Evolutionary conservation across 2,113 vertebrate species (phyloP).

Genomic region (Trogon surrucura): DNA sequence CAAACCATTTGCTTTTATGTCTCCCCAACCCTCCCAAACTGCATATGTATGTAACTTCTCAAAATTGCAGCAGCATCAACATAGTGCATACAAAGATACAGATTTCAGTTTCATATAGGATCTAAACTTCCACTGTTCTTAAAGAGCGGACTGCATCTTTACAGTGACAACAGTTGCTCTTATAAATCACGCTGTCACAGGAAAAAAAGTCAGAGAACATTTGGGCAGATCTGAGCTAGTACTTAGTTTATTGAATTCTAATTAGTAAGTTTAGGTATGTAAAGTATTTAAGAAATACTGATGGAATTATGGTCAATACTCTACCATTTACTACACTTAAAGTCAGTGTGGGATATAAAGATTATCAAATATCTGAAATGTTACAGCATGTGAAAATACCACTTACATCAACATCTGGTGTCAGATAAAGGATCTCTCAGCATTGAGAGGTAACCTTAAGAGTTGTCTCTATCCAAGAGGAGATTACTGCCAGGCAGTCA

Average conservation of each 20-base stretch:
- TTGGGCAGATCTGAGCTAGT: neutral
- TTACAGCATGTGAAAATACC: neutral
- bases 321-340: neutral
- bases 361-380: neutral
- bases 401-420: fast-evolving
- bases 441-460: fast-evolving
- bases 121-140: neutral
- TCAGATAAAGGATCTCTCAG: neutral
- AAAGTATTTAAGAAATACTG: neutral
- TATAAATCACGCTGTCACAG: neutral
- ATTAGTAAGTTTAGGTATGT: neutral
- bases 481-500: fast-evolving
- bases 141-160: neutral
- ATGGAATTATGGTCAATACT: neutral
- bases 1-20: neutral
- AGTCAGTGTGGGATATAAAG: neutral
- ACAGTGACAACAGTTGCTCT: neutral
- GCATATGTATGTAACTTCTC: neutral
- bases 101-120: neutral
- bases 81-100: neutral
- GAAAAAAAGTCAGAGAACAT: neutral
- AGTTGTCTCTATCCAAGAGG: fast-evolving
- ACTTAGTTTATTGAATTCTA: neutral
- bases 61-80: neutral
- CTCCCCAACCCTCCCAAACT: neutral